These are phyloP conservation scores for Bubo bubo DNA, from an alignment of 2,113 vertebrate genomes.

Conservation along the genomic window DNA sequence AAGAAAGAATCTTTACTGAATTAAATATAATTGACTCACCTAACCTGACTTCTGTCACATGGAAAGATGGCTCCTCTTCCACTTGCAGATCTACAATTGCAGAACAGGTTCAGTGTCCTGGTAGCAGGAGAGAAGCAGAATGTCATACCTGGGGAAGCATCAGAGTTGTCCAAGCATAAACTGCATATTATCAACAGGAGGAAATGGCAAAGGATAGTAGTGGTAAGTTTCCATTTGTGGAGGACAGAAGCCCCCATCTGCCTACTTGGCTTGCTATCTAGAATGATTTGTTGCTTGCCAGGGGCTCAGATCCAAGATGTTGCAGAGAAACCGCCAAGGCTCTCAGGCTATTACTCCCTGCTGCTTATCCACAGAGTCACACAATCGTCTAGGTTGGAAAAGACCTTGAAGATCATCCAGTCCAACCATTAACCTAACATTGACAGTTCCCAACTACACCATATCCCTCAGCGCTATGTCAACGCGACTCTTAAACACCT, in stretches of 20 bases:
- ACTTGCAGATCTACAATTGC: background rate
- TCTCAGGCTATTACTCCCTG: background rate
- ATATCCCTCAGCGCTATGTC: too few species aligned
- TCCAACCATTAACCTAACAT: too few species aligned
- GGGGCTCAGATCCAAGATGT: background rate
- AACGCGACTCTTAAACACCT: too few species aligned
- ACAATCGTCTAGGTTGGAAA: too few species aligned
- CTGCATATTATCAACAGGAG: background rate
- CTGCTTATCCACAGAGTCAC: background rate
- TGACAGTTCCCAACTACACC: too few species aligned
- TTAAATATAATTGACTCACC: background rate
- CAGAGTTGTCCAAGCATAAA: background rate
- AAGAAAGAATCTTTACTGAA: background rate
- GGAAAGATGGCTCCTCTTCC: background rate
- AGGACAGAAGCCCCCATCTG: conserved; percentile 4
- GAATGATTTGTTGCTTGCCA: background rate
- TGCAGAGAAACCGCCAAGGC: background rate
- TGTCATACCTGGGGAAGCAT: background rate
- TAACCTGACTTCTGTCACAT: background rate
- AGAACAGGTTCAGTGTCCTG: background rate
- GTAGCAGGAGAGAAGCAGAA: background rate
- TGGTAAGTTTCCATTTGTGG: background rate
- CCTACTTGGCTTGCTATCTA: background rate
- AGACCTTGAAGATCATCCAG: too few species aligned
- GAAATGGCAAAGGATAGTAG: background rate